phyloP scores from a whole-genome alignment of 2,797 vertebrate genomes.

The Hemibagrus guttatus region DNA sequence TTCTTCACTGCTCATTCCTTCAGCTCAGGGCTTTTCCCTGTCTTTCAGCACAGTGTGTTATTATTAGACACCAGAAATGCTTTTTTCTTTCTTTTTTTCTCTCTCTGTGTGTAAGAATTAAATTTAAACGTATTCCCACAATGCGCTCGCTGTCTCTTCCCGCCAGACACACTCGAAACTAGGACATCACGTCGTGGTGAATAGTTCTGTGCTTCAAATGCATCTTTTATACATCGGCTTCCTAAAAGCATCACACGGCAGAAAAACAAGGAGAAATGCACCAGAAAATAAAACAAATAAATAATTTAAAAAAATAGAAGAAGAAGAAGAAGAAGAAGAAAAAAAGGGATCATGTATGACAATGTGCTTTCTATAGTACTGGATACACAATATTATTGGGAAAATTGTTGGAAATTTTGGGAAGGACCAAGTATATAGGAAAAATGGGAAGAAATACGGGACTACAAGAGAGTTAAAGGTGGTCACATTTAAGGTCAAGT shows the following conservation, averaged over 20 bases:
- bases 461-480: too few relatives aligned
- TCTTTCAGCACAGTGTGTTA: not conserved
- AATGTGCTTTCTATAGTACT: not conserved
- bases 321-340: too few relatives aligned
- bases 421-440: not conserved
- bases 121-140: constrained; percentile 13
- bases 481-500: not conserved
- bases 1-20: not conserved
- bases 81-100: not conserved
- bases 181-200: not conserved
- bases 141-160: not conserved
- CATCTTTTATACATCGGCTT: constrained; percentile 15
- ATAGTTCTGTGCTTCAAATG: not conserved
- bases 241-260: not conserved
- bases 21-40: not conserved
- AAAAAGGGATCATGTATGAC: not conserved
- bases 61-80: not conserved
- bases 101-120: not conserved
- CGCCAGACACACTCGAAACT: constrained; percentile 6
- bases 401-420: not conserved
- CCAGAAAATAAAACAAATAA: too few relatives aligned
- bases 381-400: not conserved
- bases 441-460: not conserved
- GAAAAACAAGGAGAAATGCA: too few relatives aligned
- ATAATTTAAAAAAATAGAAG: too few relatives aligned